A percentile compares a stretch with the other conserved stretches of the same genome.
Evolutionary conservation across 2,888 invertebrate genomes (phyloP).

Genomic region (Athripsodes cinereus): DNA sequence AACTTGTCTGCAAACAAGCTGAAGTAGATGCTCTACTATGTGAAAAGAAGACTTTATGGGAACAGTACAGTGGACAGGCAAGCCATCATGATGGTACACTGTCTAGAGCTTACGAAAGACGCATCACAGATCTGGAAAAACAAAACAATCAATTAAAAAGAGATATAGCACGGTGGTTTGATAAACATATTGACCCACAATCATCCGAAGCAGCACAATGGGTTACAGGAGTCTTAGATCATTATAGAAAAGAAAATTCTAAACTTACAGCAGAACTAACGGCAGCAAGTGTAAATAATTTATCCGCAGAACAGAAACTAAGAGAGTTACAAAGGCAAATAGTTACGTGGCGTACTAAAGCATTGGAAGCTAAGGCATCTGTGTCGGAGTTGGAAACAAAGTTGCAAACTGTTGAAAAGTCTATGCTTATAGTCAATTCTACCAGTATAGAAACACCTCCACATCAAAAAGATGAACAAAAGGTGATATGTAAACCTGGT

Average conservation of each 20-base stretch:
- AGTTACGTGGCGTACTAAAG: slow-evolving; percentile 25
- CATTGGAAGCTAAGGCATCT: slow-evolving; percentile 20
- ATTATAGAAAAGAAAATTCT: slow-evolving; percentile 29
- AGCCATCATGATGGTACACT: slow-evolving; percentile 41
- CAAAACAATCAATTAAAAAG: slow-evolving; percentile 41
- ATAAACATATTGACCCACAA: slow-evolving; percentile 37
- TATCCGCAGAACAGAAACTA: slow-evolving; percentile 23
- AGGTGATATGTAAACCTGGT: background rate
- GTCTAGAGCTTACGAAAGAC: slow-evolving; percentile 41
- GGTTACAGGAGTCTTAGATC: slow-evolving; percentile 43
- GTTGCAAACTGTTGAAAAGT: slow-evolving; percentile 15
- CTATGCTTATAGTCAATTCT: background rate
- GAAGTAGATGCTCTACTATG: slow-evolving; percentile 43
- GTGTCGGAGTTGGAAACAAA: slow-evolving; percentile 22
- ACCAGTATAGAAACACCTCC: background rate
- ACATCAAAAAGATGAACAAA: background rate
- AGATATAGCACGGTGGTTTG: slow-evolving; percentile 42
- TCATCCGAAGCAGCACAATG: slow-evolving; percentile 35
- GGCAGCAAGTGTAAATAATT: slow-evolving; percentile 24
- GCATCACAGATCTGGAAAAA: slow-evolving; percentile 43
- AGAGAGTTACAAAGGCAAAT: slow-evolving; percentile 25
- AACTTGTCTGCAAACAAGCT: slow-evolving; percentile 43
- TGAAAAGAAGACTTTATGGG: slow-evolving; percentile 47
- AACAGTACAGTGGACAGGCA: slow-evolving; percentile 39
- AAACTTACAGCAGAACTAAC: slow-evolving; percentile 19